Evolutionary conservation across 2,797 vertebrate species (phyloP).

Genomic region (Poeciliopsis gracilis): DNA sequence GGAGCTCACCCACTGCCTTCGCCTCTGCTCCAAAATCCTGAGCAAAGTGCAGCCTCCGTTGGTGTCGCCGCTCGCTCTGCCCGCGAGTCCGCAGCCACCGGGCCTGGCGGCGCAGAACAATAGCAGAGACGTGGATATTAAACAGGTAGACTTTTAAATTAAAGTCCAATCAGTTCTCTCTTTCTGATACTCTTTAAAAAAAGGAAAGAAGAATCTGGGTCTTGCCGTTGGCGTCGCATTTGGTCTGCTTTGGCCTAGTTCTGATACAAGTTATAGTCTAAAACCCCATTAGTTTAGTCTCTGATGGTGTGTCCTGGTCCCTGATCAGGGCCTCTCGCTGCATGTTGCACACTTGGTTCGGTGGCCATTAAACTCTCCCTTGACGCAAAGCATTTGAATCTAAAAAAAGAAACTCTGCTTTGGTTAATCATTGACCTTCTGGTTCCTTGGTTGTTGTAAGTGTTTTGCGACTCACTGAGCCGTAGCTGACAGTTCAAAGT

Average conservation of each 20-base stretch:
- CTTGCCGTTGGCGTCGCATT: neutral
- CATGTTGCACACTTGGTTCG: slow-evolving; percentile 49
- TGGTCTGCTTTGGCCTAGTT: slow-evolving; percentile 39
- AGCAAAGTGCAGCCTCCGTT: slow-evolving; percentile 97
- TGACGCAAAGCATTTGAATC: slow-evolving; percentile 56
- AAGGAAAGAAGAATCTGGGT: neutral
- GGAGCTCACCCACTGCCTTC: slow-evolving; percentile 93
- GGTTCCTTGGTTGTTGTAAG: slow-evolving; percentile 56
- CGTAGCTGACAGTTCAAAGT: slow-evolving; percentile 51
- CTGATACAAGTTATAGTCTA: slow-evolving; percentile 44
- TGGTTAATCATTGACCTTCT: slow-evolving; percentile 37
- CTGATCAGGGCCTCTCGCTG: slow-evolving; percentile 36
- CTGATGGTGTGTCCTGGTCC: slow-evolving; percentile 64
- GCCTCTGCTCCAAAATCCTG: slow-evolving; percentile 98
- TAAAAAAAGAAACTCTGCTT: slow-evolving; percentile 8
- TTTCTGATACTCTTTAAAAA: neutral
- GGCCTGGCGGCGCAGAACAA: slow-evolving; percentile 77
- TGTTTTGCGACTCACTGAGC: slow-evolving; percentile 54
- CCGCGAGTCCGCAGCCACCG: slow-evolving; percentile 72
- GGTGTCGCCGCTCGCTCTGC: slow-evolving; percentile 86
- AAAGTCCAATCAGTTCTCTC: neutral
- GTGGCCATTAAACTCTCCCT: slow-evolving; percentile 48
- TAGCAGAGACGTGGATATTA: slow-evolving; percentile 76
- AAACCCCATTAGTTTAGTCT: slow-evolving; percentile 48
- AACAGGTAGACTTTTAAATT: slow-evolving; percentile 75